Base-by-base conservation (phyloP, 1,140 invertebrate genomes). In the Palaemon carinicauda region DNA sequence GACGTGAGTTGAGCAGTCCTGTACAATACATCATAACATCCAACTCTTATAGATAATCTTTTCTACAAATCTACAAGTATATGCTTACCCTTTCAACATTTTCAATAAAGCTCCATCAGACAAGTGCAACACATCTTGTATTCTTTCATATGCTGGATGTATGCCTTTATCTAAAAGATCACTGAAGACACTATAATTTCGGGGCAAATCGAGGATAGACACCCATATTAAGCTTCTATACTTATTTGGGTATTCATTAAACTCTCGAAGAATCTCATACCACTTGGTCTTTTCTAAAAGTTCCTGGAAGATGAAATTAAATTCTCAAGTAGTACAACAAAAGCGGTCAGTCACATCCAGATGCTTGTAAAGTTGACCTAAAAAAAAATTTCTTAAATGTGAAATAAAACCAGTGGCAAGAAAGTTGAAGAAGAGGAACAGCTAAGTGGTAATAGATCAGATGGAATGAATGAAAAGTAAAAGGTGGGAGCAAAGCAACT, bases 221-320 rank as follows among this genome's bases (percentile, higher is more conserved):
- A 93, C 93, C 96, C 96, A 97, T 88, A 97, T 97, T 65, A 96
- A 92, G 80, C 92, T 92, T 82, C 96, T 93, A 91, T 96, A 96
- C 90, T 94, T 94, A 50, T 94, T 93, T 33, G 96, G 96, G 91
- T 96, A 97, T 91, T 96, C 95, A 71, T 94, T 94, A 92, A 94
- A 96, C 89, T 96, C 95, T 91, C 94, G 94, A 52, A 97, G 91
- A 89, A 97, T 96, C 52, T 51, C 69, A 29, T 80, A 86, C 84
- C 84, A 86, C 29, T 86, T 86, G 51, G 71, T 86, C 77, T 80
- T 86, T 77, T 86, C 84, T 17, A 86, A 65, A 24, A 86, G 52
- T 71, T 86, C 84, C 84, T 86, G 65, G 29, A 27, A 52, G 1
- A 27, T n/a, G 27, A 14, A 17, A 80, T 21, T 50, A 1, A 79